These are phyloP conservation scores for Gorsachius magnificus DNA, from an alignment of 2,797 vertebrate genomes.

Conservation along the genomic window DNA sequence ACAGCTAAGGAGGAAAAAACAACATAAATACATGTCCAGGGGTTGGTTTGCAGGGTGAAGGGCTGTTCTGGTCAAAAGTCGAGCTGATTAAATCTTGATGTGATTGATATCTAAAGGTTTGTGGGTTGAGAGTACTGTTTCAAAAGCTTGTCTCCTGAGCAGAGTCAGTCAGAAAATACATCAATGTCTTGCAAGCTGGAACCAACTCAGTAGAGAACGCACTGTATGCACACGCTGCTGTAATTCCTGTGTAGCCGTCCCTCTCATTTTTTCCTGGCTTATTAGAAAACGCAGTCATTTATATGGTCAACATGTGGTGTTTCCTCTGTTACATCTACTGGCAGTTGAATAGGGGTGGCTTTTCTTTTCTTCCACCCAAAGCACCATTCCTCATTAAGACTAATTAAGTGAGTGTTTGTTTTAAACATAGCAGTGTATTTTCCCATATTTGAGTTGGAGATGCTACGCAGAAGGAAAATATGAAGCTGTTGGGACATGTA, in stretches of 20 bases:
- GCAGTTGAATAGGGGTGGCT: neutral
- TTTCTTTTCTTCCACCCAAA: conserved; percentile 28
- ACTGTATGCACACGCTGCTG: conserved; percentile 20
- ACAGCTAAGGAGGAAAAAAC: neutral
- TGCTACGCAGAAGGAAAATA: conserved; percentile 16
- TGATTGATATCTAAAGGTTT: conserved; percentile 56
- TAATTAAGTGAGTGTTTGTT: conserved; percentile 39
- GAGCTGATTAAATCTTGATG: conserved; percentile 39
- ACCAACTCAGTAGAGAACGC: conserved; percentile 39
- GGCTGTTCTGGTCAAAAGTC: conserved; percentile 30
- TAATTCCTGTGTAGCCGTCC: conserved; percentile 54
- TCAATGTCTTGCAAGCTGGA: conserved; percentile 58
- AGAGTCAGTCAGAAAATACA: conserved; percentile 60
- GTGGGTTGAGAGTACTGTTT: conserved; percentile 44
- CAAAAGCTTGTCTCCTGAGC: conserved; percentile 55
- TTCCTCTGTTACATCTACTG: neutral
- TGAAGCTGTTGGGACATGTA: conserved; percentile 44
- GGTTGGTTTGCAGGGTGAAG: neutral
- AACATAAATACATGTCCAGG: neutral
- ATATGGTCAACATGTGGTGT: conserved; percentile 13
- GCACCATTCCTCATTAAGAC: neutral
- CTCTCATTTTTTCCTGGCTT: conserved; percentile 24
- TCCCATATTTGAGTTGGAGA: conserved; percentile 1
- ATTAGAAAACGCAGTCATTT: conserved; percentile 22
- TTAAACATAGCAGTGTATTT: conserved; percentile 14